A percentile compares a stretch with the other conserved stretches of the same genome.
These are phyloP conservation scores for Andrena bicolor DNA, from an alignment of 2,888 invertebrate species.

Conservation along the genomic window DNA sequence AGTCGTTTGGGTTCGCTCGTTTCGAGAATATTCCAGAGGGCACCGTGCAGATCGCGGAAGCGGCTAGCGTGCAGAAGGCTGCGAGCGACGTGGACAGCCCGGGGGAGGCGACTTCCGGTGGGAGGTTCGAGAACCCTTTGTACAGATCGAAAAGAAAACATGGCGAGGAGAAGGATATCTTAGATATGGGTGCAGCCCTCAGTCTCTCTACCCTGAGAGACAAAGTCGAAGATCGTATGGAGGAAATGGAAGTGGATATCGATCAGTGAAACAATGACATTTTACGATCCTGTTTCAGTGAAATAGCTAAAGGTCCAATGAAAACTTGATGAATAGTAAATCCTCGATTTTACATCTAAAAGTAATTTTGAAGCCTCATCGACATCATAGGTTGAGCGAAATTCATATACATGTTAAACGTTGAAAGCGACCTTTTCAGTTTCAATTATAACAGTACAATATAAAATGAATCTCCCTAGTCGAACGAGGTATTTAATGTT, in stretches of 20 bases:
- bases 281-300: not conserved
- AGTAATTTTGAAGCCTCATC: not conserved
- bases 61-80: slow-evolving; percentile 9
- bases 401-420: not conserved
- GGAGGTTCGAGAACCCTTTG: slow-evolving; percentile 82
- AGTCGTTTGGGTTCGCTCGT: slow-evolving; percentile 81
- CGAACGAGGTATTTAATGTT: not conserved
- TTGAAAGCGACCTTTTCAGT: not conserved
- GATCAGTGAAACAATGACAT: slow-evolving; percentile 50
- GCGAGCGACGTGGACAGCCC: slow-evolving; percentile 23
- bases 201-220: slow-evolving; percentile 73
- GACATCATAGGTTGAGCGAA: not conserved
- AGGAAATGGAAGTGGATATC: slow-evolving; percentile 72
- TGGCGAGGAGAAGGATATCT: slow-evolving; percentile 54
- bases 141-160: slow-evolving; percentile 76
- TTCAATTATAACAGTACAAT: not conserved
- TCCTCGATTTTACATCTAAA: not conserved
- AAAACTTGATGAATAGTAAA: not conserved
- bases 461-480: too few relatives aligned
- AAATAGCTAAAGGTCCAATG: not conserved
- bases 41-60: slow-evolving; percentile 75
- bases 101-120: slow-evolving; percentile 56
- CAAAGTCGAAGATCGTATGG: slow-evolving; percentile 62
- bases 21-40: slow-evolving; percentile 82
- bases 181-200: slow-evolving; percentile 71